Evolutionary conservation across 2,888 invertebrate genomes (phyloP), one percentile per base, ranked within the genome.

Genomic region (Elmis aenea): DNA sequence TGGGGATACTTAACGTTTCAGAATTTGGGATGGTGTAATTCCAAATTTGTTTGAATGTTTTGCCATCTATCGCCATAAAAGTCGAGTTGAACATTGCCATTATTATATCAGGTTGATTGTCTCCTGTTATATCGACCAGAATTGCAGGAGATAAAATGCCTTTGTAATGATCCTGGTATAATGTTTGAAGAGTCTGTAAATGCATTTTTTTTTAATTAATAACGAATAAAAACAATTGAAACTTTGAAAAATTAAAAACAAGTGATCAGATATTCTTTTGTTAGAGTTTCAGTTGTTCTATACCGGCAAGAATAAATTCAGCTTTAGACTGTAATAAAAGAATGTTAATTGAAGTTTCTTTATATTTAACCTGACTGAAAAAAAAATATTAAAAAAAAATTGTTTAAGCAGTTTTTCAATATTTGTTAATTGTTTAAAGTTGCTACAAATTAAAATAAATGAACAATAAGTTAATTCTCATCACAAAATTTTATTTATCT

Each of bases 1-100:
- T 80, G 22, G 87, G 85, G 29, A 83, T 77, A 53, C 85, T 83
- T 52, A 83, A 81, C 6, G 83, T 77, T 64, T 85, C 83, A 3
- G 83, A 76, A 54, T 69, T 62, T 1, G 79, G 75, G 41, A 83
- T 72, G 0, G 79, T 75, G 48, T 75, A 81, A 50, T 83, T 84
- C 88, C 88, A 88, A n/a, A 88, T 58, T 51, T 75, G 72, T 25
- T 72, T 59, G 46, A 78, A 81, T 5, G 75, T 79, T 15, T 68
- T 62, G 1, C 88, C 88, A 65, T 87, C 74, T 45, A 85, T 77
- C 2, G 86, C 85, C 36, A 80, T 68, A 5, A 87, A 72, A 0
- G 78, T 79, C 2, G 83, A 79, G 58, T 85, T 84, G 50, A 81
- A 85, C 54, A 81, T 75, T 0, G 85, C 76, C 20, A 82, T 74